Percentiles rank a stretch among this genome's conserved stretches.
Evolutionary conservation across 2,797 vertebrate species (phyloP).

Genomic region (Helarctos malayanus): DNA sequence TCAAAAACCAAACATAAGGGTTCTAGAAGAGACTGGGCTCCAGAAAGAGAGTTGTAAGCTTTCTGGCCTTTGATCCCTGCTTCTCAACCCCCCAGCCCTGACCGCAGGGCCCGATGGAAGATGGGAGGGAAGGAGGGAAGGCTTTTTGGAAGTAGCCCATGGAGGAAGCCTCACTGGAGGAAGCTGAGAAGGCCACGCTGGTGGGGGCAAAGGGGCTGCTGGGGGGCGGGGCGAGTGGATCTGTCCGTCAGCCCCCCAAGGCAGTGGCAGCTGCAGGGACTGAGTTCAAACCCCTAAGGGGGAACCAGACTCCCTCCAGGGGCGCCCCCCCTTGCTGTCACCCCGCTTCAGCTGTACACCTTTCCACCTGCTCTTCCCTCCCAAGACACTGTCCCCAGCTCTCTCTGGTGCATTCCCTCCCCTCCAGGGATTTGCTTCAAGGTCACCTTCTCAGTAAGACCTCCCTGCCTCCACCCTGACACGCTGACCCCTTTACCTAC

Average conservation of each 20-base stretch:
- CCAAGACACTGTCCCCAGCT: neutral
- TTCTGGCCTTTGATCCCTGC: neutral
- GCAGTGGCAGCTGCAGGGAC: no score
- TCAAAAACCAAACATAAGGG: neutral
- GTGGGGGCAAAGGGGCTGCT: neutral
- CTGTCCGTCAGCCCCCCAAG: neutral
- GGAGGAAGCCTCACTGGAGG: neutral
- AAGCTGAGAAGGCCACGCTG: neutral
- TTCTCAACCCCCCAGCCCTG: neutral
- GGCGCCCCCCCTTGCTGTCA: no score
- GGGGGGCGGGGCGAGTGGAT: fast-evolving
- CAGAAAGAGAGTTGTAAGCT: fast-evolving
- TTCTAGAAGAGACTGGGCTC: neutral
- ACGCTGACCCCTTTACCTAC: slow-evolving; percentile 48
- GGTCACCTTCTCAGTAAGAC: neutral
- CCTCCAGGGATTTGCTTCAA: neutral
- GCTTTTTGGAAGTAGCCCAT: neutral
- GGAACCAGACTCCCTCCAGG: neutral
- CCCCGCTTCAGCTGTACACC: neutral
- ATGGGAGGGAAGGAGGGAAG: no score
- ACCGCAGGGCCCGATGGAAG: neutral
- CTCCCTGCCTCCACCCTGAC: neutral
- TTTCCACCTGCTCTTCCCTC: neutral
- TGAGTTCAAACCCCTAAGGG: neutral
- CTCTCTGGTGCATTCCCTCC: neutral